phyloP scores from a whole-genome alignment of 64 coral and sea anemone species.

The Pachyseris speciosa region DNA sequence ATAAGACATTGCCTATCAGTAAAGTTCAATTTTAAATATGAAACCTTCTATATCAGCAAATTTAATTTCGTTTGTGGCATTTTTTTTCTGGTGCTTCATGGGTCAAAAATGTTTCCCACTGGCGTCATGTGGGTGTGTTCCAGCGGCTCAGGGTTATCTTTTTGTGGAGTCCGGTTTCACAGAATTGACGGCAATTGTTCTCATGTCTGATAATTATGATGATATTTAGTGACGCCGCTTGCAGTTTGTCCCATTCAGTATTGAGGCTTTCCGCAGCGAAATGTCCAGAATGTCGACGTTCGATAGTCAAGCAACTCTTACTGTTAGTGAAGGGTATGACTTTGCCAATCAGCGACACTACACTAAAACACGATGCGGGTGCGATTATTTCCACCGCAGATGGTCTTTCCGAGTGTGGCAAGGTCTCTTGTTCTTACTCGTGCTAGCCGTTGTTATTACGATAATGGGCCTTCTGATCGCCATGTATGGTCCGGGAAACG shows the following conservation, averaged over 20 bases:
- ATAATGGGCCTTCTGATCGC: neutral
- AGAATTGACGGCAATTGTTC: too few species aligned
- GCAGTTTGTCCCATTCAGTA: neutral
- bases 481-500: neutral
- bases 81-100: too few species aligned
- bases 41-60: too few species aligned
- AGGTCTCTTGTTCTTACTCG: neutral
- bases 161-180: too few species aligned
- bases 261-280: neutral
- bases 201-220: too few species aligned
- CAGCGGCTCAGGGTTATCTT: too few species aligned
- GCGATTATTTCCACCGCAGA: neutral
- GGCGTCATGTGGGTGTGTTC: too few species aligned
- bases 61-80: too few species aligned
- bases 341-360: neutral
- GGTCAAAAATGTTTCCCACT: too few species aligned
- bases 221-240: too few species aligned
- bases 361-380: neutral
- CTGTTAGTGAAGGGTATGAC: slow-evolving; percentile 1
- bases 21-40: too few species aligned
- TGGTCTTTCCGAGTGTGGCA: slow-evolving; percentile 15
- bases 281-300: neutral
- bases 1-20: too few species aligned
- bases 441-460: neutral
- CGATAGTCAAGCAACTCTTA: neutral